phyloP scores from a whole-genome alignment of 2,113 vertebrate species.

The Xenotilapia caudafasciata region DNA sequence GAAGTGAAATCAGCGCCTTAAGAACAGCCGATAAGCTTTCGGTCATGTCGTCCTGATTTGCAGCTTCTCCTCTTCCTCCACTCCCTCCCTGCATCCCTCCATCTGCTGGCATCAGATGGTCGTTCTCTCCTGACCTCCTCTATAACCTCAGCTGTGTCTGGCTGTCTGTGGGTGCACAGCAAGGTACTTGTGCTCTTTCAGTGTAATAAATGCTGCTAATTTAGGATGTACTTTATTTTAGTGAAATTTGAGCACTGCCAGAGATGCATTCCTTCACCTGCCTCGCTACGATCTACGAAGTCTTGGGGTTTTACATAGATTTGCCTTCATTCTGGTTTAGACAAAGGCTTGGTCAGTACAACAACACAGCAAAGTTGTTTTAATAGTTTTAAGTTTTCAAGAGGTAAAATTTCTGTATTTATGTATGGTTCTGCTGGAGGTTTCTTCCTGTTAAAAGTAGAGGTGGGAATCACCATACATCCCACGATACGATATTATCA shows the following conservation, averaged over 20 bases:
- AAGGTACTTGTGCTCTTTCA: background rate
- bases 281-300: background rate
- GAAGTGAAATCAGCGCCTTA: conserved; percentile 50
- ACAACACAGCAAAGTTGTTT: background rate
- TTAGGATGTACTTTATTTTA: background rate
- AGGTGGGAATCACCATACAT: too few species aligned
- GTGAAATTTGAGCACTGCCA: background rate
- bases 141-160: conserved; percentile 40
- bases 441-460: background rate
- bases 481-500: too few species aligned
- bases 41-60: conserved; percentile 53
- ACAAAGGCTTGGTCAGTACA: background rate
- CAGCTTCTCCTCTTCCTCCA: conserved; percentile 27
- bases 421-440: background rate
- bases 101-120: conserved; percentile 69
- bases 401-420: background rate
- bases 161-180: background rate
- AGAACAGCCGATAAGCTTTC: conserved; percentile 49
- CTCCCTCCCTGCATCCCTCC: conserved; percentile 46
- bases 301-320: background rate
- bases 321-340: background rate
- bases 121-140: conserved; percentile 39
- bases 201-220: background rate
- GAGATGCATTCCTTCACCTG: background rate
- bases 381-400: background rate